A percentile compares a stretch with the other conserved stretches of the same genome.
Conservation (phyloP, 2,113 vertebrate genomes). For the Meleagris gallopavo region DNA sequence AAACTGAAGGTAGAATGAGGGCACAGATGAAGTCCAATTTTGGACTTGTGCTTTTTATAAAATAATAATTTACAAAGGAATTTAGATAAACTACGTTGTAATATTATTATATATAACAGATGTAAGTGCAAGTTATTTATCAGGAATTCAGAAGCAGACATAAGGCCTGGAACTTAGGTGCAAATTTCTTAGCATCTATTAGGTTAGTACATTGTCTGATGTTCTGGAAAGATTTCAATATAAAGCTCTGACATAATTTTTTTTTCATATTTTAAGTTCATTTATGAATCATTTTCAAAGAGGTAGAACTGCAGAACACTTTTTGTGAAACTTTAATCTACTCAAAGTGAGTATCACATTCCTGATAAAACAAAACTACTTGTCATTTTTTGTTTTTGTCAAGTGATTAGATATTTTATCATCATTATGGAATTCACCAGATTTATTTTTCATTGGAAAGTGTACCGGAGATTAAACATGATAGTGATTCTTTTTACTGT, state of each 20-base stretch:
- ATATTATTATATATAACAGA: neutral
- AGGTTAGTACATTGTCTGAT: neutral
- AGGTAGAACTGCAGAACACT: neutral
- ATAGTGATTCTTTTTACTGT: neutral
- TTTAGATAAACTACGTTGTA: neutral
- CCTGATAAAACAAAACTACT: neutral
- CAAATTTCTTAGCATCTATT: neutral
- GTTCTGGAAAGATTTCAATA: neutral
- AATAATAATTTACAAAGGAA: neutral
- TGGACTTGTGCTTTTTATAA: neutral
- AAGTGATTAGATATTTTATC: constrained; percentile 25
- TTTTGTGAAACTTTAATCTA: constrained; percentile 5
- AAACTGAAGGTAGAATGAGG: neutral
- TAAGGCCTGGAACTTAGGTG: neutral
- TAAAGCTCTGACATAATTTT: neutral
- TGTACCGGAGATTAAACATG: constrained; percentile 1
- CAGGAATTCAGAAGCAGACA: neutral
- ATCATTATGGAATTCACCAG: neutral
- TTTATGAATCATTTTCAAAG: neutral
- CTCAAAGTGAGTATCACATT: neutral
- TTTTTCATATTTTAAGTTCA: neutral
- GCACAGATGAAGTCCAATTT: neutral
- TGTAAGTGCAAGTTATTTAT: neutral
- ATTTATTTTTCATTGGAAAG: neutral
- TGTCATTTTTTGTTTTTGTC: neutral